Evolutionary conservation across 2,888 invertebrate species (phyloP).

Genomic region (Phortica okadai): DNA sequence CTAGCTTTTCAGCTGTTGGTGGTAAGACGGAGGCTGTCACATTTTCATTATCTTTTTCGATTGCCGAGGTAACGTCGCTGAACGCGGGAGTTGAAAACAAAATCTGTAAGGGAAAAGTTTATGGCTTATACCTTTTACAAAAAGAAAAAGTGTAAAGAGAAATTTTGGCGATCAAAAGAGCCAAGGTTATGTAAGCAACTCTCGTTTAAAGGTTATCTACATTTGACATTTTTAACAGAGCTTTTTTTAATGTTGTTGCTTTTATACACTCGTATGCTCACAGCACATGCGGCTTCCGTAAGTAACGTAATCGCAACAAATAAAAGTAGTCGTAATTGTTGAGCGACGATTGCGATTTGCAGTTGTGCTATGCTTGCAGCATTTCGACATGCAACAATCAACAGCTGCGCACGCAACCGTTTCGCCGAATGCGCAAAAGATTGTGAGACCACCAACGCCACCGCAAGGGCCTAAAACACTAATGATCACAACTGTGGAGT

Average conservation of each 20-base stretch:
- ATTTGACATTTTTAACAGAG: conserved; percentile 46
- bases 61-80: neutral
- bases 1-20: conserved; percentile 63
- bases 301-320: conserved; percentile 25
- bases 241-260: conserved; percentile 4
- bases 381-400: conserved; percentile 48
- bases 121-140: conserved; percentile 10
- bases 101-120: conserved; percentile 43
- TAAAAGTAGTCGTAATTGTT: conserved; percentile 9
- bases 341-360: conserved; percentile 35
- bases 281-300: conserved; percentile 16
- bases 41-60: conserved; percentile 34
- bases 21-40: conserved; percentile 47
- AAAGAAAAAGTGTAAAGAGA: neutral
- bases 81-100: neutral
- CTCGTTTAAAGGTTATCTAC: conserved; percentile 36
- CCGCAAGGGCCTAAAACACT: neutral
- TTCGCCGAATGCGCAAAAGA: neutral
- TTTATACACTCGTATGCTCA: neutral
- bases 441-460: conserved; percentile 13
- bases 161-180: conserved; percentile 45
- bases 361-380: conserved; percentile 36
- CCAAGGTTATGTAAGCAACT: conserved; percentile 40
- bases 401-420: conserved; percentile 47
- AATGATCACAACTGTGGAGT: neutral